phyloP scores from a whole-genome alignment of 2,888 invertebrate species.

The Acleris sparsana region DNA sequence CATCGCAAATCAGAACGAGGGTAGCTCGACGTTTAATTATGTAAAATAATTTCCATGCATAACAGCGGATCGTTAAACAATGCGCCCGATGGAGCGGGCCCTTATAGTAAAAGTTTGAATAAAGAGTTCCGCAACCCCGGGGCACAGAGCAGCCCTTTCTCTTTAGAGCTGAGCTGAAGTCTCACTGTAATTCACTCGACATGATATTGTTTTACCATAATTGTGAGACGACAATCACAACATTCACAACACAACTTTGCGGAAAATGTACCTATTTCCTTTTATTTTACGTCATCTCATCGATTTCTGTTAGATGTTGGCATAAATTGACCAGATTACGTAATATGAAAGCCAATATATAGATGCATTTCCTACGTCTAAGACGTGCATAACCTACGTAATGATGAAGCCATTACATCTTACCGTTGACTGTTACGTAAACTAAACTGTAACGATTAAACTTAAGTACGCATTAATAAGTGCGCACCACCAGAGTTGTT shows the following conservation, averaged over 20 bases:
- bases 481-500: conserved; percentile 50
- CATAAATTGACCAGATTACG: too few relatives aligned
- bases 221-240: too few relatives aligned
- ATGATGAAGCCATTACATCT: conserved; percentile 8
- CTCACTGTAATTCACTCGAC: conserved; percentile 31
- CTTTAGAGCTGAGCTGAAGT: conserved; percentile 46
- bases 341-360: background rate
- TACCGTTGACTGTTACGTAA: conserved; percentile 42
- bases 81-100: conserved; percentile 71
- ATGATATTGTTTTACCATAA: background rate
- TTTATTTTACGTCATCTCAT: too few relatives aligned
- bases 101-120: conserved; percentile 71
- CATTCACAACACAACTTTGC: too few relatives aligned
- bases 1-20: conserved; percentile 76
- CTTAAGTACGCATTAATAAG: conserved; percentile 29
- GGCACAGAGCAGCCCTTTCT: conserved; percentile 59
- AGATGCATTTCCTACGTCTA: too few relatives aligned
- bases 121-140: conserved; percentile 65
- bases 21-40: conserved; percentile 76
- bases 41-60: conserved; percentile 80
- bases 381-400: background rate
- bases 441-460: conserved; percentile 40
- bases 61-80: conserved; percentile 75
- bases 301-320: too few relatives aligned
- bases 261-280: too few relatives aligned